Percentiles rank a stretch among this genome's conserved stretches.
Conservation (phyloP, 1,140 invertebrate species). For the Anastatus disparis region DNA sequence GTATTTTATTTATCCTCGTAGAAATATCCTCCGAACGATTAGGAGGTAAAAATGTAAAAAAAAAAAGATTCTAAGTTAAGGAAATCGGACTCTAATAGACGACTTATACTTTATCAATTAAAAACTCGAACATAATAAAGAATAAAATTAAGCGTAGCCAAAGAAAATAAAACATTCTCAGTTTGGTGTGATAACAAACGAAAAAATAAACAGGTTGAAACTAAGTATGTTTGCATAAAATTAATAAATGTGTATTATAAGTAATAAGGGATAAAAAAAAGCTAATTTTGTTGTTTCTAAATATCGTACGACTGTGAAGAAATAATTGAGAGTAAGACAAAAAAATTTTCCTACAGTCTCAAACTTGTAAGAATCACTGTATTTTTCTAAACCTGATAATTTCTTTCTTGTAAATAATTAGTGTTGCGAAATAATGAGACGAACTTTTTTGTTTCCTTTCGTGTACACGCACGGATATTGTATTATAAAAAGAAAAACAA, state of each 20-base stretch:
- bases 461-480: constrained; percentile 42
- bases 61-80: background rate
- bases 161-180: background rate
- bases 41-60: background rate
- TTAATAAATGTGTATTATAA: background rate
- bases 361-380: constrained; percentile 57
- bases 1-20: too few species aligned
- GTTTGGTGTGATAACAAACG: too few species aligned
- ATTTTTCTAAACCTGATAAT: constrained; percentile 66
- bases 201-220: too few species aligned
- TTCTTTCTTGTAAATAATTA: constrained; percentile 57
- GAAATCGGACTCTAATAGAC: background rate
- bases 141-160: background rate
- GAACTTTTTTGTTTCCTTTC: too few species aligned
- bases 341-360: constrained; percentile 50
- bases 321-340: constrained; percentile 11
- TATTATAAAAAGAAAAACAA: constrained; percentile 41
- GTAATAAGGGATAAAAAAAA: too few species aligned
- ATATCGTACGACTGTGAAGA: background rate
- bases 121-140: too few species aligned
- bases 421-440: too few species aligned
- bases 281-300: background rate
- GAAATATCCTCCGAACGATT: background rate
- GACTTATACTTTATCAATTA: background rate
- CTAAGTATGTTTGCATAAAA: background rate